Base-by-base conservation (phyloP, 2,888 invertebrate species). In the Caenorhabditis sulstoni region DNA sequence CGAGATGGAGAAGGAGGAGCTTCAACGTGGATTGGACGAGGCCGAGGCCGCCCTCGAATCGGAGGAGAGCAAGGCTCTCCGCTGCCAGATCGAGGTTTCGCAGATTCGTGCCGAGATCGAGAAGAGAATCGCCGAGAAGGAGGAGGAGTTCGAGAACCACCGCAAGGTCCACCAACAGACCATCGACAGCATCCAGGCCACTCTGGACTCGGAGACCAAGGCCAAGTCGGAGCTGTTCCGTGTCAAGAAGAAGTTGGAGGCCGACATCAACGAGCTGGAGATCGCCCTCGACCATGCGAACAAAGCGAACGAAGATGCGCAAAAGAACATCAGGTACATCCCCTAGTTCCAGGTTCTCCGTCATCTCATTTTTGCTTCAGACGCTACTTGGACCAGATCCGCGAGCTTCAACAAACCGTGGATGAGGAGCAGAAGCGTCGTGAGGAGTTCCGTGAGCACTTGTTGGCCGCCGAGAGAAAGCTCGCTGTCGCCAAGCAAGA, bases 101-200 rank as follows among this genome's bases (percentile, higher is more conserved):
- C 96, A 97, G 93, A 97, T 99, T 90, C 95, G 99, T 92, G 96
- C 97, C 92, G 98, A 99, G 93, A 98, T 99, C 92, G 99, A 99
- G 93, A 95, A 97, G 91, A 95, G 98, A 91, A 96, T 99, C 92
- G 97, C 97, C 92, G 99, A 99, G 94, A 99, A 99, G 93, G 99
- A 99, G 91, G 99, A 99, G 91, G 99, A 99, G 93, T 99, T 99
- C 94, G 98, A 99, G 92, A 98, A 97, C 93, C 99, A 98, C 78
- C 85, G 90, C 76, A 89, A 89, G 82, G 87, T 87, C 64, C 98
- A 99, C 94, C 97, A 98, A 93, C 95, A 98, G 87, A 97, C 98
- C 85, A 94, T 99, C 92, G 99, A 99, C 93, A 97, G 97, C 91
- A 97, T 99, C 96, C 98, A 99, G 81, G 97, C 97, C 96, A 86